These are phyloP conservation scores for Chrysina gloriosa DNA, from an alignment of 2,888 invertebrate species.

Conservation along the genomic window DNA sequence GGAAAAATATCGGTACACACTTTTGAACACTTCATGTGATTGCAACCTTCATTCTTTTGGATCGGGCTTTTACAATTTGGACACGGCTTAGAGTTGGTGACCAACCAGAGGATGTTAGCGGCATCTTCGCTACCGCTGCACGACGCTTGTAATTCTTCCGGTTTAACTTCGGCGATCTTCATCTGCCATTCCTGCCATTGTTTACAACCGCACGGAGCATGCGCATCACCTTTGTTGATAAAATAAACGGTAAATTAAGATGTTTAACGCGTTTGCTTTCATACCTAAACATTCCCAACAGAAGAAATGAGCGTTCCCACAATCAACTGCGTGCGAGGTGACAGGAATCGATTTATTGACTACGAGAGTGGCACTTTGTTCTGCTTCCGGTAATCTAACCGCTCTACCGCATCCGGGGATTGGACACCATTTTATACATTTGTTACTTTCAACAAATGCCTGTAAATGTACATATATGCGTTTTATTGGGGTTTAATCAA, in stretches of 20 bases:
- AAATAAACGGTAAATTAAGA: slow-evolving; percentile 37
- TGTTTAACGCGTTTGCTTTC: too few relatives aligned
- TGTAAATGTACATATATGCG: too few relatives aligned
- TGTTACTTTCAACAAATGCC: slow-evolving; percentile 79
- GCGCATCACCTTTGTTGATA: slow-evolving; percentile 67
- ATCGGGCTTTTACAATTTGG: slow-evolving; percentile 78
- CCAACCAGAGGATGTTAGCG: slow-evolving; percentile 76
- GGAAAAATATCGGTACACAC: slow-evolving; percentile 57
- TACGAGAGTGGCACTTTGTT: slow-evolving; percentile 58
- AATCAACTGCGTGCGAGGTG: slow-evolving; percentile 74
- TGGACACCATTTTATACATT: slow-evolving; percentile 78
- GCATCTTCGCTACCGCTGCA: slow-evolving; percentile 71
- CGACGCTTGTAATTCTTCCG: slow-evolving; percentile 70
- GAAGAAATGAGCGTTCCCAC: slow-evolving; percentile 77
- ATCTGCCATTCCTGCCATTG: slow-evolving; percentile 71
- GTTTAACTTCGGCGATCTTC: slow-evolving; percentile 74
- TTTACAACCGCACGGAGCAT: slow-evolving; percentile 75
- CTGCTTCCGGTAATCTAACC: slow-evolving; percentile 72
- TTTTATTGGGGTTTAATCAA: too few relatives aligned
- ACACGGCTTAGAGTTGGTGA: slow-evolving; percentile 77
- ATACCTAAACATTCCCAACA: slow-evolving; percentile 72
- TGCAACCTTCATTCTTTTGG: slow-evolving; percentile 79
- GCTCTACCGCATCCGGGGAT: slow-evolving; percentile 75
- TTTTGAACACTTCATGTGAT: slow-evolving; percentile 80
- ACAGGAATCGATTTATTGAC: slow-evolving; percentile 58